These are phyloP conservation scores for Gambusia yucatana DNA, from an alignment of 2,797 vertebrate genomes.

Conservation along the genomic window DNA sequence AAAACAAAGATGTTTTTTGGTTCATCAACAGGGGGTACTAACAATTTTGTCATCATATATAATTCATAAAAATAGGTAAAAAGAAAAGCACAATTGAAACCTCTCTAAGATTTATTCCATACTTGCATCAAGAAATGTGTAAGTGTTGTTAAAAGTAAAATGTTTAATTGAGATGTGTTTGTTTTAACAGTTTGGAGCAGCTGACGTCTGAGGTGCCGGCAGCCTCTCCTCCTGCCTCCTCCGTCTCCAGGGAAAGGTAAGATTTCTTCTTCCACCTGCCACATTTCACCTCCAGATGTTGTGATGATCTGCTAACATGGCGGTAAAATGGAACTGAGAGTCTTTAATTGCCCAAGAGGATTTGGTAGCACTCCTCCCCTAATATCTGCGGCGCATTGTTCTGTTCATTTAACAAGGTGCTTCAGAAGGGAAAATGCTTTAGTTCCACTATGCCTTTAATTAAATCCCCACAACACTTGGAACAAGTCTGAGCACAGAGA, in stretches of 20 bases:
- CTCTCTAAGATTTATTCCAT: conserved; percentile 21
- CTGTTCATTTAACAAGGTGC: conserved; percentile 39
- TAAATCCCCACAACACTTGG: conserved; percentile 14
- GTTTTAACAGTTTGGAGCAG: conserved; percentile 43
- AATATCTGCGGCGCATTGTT: conserved; percentile 19
- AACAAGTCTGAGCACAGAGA: neutral
- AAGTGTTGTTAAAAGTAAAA: neutral
- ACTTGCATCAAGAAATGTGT: conserved; percentile 2
- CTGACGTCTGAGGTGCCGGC: conserved; percentile 20
- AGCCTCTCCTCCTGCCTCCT: conserved; percentile 11
- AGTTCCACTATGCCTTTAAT: conserved; percentile 30
- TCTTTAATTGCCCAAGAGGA: conserved; percentile 40
- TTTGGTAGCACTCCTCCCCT: conserved; percentile 9
- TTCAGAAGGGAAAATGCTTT: conserved; percentile 28
- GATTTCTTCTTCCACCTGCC: conserved; percentile 18
- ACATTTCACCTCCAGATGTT: conserved; percentile 39
- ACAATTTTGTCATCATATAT: too few species aligned
- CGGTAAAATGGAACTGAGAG: conserved; percentile 41
- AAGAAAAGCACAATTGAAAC: conserved; percentile 1
- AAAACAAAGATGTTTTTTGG: neutral
- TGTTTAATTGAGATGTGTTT: conserved; percentile 13
- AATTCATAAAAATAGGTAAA: neutral
- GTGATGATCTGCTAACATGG: conserved; percentile 40
- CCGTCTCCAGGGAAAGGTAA: conserved; percentile 52
- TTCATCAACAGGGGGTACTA: neutral